These are phyloP conservation scores for Gymnobelideus leadbeateri DNA, from an alignment of 2,113 vertebrate species.

Conservation along the genomic window DNA sequence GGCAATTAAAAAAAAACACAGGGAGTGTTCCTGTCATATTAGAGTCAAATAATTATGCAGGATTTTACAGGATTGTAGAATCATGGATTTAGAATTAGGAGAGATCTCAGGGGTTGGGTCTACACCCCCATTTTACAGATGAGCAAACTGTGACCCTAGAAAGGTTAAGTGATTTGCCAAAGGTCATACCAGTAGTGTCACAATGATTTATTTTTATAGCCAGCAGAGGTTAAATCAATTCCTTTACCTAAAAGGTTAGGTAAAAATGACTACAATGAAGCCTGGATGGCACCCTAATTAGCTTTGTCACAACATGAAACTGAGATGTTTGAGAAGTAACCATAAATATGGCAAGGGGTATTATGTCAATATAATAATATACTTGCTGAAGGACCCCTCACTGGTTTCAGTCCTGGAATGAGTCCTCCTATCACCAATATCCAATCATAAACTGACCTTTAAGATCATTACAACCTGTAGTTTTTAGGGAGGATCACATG, in stretches of 20 bases:
- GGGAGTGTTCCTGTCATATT: not conserved
- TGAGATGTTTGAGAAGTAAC: not conserved
- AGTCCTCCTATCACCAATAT: not conserved
- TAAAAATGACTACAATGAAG: not conserved
- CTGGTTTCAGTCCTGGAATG: not conserved
- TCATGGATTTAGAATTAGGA: not conserved
- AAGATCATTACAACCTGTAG: not conserved
- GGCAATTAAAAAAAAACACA: not conserved
- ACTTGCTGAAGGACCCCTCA: not conserved
- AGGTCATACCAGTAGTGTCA: not conserved
- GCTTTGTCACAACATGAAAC: not conserved
- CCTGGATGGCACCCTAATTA: not conserved
- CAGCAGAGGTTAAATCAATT: not conserved
- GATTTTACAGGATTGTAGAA: not conserved
- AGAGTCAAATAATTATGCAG: not conserved
- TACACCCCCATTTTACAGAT: not conserved
- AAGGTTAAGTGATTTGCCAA: not conserved
- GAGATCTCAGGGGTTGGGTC: not conserved
- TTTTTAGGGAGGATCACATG: not conserved
- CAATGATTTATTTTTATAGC: not conserved
- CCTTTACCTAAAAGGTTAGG: not conserved
- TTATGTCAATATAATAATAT: not conserved
- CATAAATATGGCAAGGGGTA: no score
- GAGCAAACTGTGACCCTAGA: not conserved
- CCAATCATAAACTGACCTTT: not conserved